Conservation (phyloP, 2,888 invertebrate species). For the Bhutanitis thaidina region DNA sequence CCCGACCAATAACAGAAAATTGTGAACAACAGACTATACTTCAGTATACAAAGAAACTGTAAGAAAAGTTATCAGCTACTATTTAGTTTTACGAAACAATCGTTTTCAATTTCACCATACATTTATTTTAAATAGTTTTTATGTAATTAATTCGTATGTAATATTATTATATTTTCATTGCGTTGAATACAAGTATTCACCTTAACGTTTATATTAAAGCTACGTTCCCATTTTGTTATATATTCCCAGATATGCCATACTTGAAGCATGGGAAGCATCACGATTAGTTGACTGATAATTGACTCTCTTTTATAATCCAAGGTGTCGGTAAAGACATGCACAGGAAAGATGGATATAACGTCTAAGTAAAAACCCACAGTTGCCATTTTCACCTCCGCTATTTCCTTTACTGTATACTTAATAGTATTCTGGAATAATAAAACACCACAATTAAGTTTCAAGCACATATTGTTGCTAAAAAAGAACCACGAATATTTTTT, state of each 20-base stretch:
- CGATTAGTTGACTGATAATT: conserved; percentile 47
- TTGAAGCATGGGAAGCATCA: conserved; percentile 57
- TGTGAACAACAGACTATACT: conserved; percentile 43
- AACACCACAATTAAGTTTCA: too few relatives aligned
- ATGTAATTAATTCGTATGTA: too few relatives aligned
- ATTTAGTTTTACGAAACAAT: too few relatives aligned
- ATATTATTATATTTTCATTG: too few relatives aligned
- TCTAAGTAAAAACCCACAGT: conserved; percentile 66
- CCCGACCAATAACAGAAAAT: conserved; percentile 69
- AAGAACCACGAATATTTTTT: too few relatives aligned
- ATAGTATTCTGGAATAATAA: conserved; percentile 45
- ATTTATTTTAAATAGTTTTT: too few relatives aligned
- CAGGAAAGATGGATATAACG: conserved; percentile 64
- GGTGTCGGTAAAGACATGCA: conserved; percentile 59
- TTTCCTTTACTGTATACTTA: conserved; percentile 61
- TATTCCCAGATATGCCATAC: conserved; percentile 71
- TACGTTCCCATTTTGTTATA: conserved; percentile 50
- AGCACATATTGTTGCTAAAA: too few relatives aligned
- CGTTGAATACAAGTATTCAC: conserved; percentile 30
- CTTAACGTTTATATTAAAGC: conserved; percentile 52
- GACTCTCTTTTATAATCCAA: conserved; percentile 50
- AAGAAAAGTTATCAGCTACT: conserved; percentile 21
- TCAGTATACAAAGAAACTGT: conserved; percentile 52
- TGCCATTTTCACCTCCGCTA: conserved; percentile 67
- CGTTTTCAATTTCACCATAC: too few relatives aligned